phyloP scores from a whole-genome alignment of 2,113 vertebrate genomes.

The Syrrhaptes paradoxus region DNA sequence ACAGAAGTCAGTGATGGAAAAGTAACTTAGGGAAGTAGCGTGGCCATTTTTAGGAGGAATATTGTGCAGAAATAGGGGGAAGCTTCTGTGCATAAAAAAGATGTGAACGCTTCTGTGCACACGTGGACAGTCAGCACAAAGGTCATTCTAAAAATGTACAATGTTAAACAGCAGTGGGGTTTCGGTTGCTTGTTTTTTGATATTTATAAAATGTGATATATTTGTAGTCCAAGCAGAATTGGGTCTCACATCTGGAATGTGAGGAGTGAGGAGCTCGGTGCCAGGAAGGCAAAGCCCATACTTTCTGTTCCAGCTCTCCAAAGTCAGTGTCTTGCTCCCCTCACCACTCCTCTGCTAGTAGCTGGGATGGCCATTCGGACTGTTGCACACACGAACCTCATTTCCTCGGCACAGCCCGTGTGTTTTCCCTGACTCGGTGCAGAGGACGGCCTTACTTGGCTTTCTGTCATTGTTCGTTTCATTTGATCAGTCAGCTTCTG shows the following conservation, averaged over 20 bases:
- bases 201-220: neutral
- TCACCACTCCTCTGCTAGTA: neutral
- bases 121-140: neutral
- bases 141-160: neutral
- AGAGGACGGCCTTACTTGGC: neutral
- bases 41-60: neutral
- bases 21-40: neutral
- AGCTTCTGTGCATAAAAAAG: neutral
- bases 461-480: neutral
- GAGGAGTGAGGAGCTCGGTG: neutral
- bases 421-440: neutral
- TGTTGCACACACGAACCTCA: neutral
- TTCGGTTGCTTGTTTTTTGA: neutral
- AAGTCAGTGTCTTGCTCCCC: fast-evolving
- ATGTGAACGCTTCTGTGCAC: fast-evolving
- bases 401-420: fast-evolving
- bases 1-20: neutral
- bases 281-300: neutral
- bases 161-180: neutral
- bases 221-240: neutral
- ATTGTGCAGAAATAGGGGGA: neutral
- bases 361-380: neutral
- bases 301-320: fast-evolving
- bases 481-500: constrained; percentile 11
- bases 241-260: neutral